Evolutionary conservation across 1,140 invertebrate species (phyloP).

Genomic region (Pseudachorutes palmiensis): DNA sequence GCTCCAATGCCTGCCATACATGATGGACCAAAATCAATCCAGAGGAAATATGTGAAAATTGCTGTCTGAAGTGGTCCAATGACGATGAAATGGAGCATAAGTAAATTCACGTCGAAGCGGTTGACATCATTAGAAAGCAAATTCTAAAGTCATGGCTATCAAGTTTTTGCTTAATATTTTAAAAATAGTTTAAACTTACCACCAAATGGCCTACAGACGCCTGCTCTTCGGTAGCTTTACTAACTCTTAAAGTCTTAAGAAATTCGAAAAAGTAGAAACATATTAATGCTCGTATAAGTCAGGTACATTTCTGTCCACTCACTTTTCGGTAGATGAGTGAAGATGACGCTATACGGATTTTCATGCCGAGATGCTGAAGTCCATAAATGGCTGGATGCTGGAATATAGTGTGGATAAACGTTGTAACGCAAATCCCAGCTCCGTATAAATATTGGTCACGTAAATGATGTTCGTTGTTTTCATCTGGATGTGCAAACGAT

Average conservation of each 20-base stretch:
- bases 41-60: constrained; percentile 46
- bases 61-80: constrained; percentile 46
- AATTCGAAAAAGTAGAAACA: too few species aligned
- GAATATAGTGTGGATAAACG: constrained; percentile 23
- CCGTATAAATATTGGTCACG: constrained; percentile 27
- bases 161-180: too few species aligned
- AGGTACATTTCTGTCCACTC: too few species aligned
- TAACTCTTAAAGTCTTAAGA: constrained; percentile 30
- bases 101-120: constrained; percentile 47
- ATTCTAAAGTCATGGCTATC: constrained; percentile 40
- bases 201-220: constrained; percentile 51
- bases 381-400: constrained; percentile 32
- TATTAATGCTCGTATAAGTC: too few species aligned
- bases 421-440: constrained; percentile 25
- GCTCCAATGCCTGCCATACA: too few species aligned
- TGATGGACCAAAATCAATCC: constrained; percentile 43
- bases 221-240: constrained; percentile 43
- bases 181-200: background rate
- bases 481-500: constrained; percentile 25
- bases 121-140: constrained; percentile 50
- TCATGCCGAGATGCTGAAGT: constrained; percentile 61
- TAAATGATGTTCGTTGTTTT: background rate
- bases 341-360: constrained; percentile 65
- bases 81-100: constrained; percentile 46
- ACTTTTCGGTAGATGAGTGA: constrained; percentile 77